Base-by-base conservation (phyloP, 2,113 vertebrate species). In the Entelurus aequoreus region DNA sequence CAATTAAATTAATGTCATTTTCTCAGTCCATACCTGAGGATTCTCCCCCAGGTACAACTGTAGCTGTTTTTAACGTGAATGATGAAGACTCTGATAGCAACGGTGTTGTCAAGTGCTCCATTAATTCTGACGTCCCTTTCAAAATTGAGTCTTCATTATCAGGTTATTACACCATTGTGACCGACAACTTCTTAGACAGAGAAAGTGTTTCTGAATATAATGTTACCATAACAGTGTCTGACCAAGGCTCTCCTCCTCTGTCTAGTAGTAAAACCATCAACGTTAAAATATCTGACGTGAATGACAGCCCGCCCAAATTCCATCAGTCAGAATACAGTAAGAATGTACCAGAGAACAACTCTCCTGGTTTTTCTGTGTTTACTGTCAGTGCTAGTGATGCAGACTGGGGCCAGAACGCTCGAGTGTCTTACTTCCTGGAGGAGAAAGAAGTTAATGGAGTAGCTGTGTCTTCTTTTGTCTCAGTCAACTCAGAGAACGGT, bases 301-400 rank as follows among this genome's bases (percentile, higher is more conserved):
- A 92, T 19, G 91, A 92, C 57, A 90, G 83, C 14, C 66, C 83
- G 12, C 89, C 90, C 1, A 38, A 58, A 16, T 92, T 92, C 67
- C 60, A 74, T 36, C 60, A 86, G 65, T 49, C 65, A 2, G 71
- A 77, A n/a, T 91, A 91, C 5, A 78, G 63, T 28, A 63, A 71
- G 9, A 83, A 60, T 10, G 52, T 92, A 21, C 71, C 71, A 1
- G 91, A 92, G 61, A 92, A 92, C 62, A 92, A 88, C 11, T 71
- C 79, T 14, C 87, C 88, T 55, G 88, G 88, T 6, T 63, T 74
- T 3, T 77, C 87, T 3, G 53, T 88, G 13, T 82, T 80, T 63
- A 42, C 71, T 10, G 16, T 82, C 1, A 74, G 36, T 16, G 83
- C 83, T 2, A 50, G 16, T 0, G 90, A 92, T 57, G 71, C 69